phyloP scores from a whole-genome alignment of 2,888 invertebrate genomes.

The Xanthorhoe designata region DNA sequence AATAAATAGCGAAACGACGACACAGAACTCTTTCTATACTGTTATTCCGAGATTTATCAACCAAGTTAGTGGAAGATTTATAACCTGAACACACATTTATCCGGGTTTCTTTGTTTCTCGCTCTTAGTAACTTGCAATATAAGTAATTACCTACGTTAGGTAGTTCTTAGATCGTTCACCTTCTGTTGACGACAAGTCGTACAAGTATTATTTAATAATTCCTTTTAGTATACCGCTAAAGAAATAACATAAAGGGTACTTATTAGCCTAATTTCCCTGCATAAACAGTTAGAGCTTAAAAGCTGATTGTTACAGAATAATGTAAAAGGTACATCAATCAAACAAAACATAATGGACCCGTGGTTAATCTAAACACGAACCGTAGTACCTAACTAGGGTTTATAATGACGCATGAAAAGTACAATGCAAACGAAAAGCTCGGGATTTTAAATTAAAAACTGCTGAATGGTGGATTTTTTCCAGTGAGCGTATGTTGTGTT shows the following conservation, averaged over 20 bases:
- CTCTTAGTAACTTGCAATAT: conserved; percentile 43
- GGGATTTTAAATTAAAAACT: conserved; percentile 65
- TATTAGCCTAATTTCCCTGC: conserved; percentile 11
- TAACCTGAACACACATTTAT: conserved; percentile 59
- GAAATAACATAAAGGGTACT: not conserved
- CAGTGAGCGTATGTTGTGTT: conserved; percentile 60
- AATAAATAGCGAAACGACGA: conserved; percentile 67
- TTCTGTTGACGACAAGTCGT: conserved; percentile 45
- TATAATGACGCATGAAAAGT: conserved; percentile 57
- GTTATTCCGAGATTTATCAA: conserved; percentile 63
- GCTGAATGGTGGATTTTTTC: conserved; percentile 61
- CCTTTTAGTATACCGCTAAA: conserved; percentile 9
- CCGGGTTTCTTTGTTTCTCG: conserved; percentile 56
- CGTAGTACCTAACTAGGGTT: conserved; percentile 29
- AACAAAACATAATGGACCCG: conserved; percentile 39
- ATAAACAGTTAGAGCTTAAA: conserved; percentile 15
- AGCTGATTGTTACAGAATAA: conserved; percentile 30
- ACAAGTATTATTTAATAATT: conserved; percentile 37
- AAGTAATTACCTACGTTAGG: conserved; percentile 44
- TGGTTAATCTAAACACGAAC: conserved; percentile 41
- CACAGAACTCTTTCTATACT: conserved; percentile 61
- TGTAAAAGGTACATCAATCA: conserved; percentile 43
- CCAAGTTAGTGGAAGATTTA: conserved; percentile 60
- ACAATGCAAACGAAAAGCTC: conserved; percentile 55
- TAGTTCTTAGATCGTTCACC: conserved; percentile 37